A percentile compares a stretch with the other conserved stretches of the same genome.
phyloP scores from a whole-genome alignment of 2,113 vertebrate genomes.

The Colaptes auratus region DNA sequence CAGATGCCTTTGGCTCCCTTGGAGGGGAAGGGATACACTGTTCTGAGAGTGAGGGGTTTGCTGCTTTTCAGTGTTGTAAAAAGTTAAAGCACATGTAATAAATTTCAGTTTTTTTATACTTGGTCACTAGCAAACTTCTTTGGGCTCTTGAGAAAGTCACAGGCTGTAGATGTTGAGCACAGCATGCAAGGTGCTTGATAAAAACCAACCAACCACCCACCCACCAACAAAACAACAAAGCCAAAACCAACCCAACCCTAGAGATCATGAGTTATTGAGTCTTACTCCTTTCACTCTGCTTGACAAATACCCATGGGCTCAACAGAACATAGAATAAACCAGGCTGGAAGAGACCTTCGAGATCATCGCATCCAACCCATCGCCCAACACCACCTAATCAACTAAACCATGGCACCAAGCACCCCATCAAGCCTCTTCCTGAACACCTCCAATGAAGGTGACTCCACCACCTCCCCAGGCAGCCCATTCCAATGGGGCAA shows the following conservation, averaged over 20 bases:
- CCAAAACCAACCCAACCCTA: neutral
- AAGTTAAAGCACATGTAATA: conserved; percentile 35
- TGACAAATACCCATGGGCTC: neutral
- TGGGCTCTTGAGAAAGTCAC: neutral
- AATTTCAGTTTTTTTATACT: conserved; percentile 29
- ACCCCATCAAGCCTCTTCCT: too few relatives aligned
- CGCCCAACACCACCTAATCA: too few relatives aligned
- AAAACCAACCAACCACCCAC: neutral
- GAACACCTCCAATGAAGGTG: too few relatives aligned
- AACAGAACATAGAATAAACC: too few relatives aligned
- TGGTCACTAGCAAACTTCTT: neutral
- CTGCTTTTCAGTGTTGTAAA: conserved; percentile 3
- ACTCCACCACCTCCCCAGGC: too few relatives aligned
- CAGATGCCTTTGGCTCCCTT: neutral
- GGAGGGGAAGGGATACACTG: neutral
- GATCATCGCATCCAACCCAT: too few relatives aligned
- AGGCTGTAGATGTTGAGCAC: neutral
- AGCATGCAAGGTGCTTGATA: neutral
- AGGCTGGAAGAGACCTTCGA: too few relatives aligned
- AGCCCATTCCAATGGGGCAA: too few relatives aligned
- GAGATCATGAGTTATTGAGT: neutral
- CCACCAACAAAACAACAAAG: neutral
- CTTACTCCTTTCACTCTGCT: neutral
- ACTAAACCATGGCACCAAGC: too few relatives aligned
- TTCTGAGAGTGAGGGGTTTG: neutral